Base-by-base conservation (phyloP, 2,797 vertebrate genomes). In the Xyrichtys novacula region DNA sequence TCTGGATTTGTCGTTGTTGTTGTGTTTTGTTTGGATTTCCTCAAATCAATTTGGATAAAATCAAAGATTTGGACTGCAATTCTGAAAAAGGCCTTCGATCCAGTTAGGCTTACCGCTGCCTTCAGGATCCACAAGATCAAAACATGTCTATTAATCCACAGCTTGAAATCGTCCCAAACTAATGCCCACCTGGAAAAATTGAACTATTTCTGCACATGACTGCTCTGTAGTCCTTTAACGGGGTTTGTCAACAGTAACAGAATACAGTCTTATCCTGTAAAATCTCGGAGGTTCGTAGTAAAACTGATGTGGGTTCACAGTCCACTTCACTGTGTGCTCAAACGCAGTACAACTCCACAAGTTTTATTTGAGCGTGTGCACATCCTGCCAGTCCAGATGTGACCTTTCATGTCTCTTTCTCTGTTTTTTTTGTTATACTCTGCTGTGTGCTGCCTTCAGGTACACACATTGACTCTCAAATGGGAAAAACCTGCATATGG, bases 341-440 rank as follows among this genome's bases (percentile, higher is more conserved):
- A 19, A 56, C 28, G 25, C 38, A 69, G 16, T 47, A 15, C 20
- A 47, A 60, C 32, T 54, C 55, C 16, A 31, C 61, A 38, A 46
- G 32, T 57, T 73, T 74, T 64, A 50, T 77, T 43, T 57, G 26
- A 52, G 61, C 49, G 31, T 63, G 56, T 59, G 7, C 47, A 23
- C 32, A 49, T 66, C 36, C 56, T 17, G 7, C 23, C 42, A 0
- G 1, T 65, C 31, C 55, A 62, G 52, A 64, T 67, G 48, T 74
- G 66, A 78, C 61, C 60, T 63, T 79, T 44, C 7, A 43, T 57
- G 48, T 34, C 20, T 69, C 32, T 1, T 34, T 53, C 16, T 46
- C 44, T 55, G 29, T 44, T 64, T 48, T 31, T 23, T 26, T 25
- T 44, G n/a, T n/a, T n/a, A n/a, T n/a, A n/a, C n/a, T n/a, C n/a